phyloP scores from a whole-genome alignment of 2,113 vertebrate genomes.

The Accipiter cooperii region DNA sequence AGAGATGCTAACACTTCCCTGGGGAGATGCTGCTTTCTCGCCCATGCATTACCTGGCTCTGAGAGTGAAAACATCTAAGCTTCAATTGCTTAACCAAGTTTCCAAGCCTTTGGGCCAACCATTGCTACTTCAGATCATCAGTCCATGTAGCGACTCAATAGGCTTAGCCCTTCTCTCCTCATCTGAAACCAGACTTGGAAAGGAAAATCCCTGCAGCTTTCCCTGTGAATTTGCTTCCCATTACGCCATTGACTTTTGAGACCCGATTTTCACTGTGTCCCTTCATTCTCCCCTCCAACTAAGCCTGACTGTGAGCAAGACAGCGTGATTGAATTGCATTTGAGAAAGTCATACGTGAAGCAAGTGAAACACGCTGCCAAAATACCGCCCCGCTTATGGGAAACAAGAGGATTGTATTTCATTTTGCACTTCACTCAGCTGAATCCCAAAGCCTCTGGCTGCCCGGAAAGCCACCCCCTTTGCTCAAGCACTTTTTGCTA shows the following conservation, averaged over 20 bases:
- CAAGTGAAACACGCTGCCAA: neutral
- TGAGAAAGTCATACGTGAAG: neutral
- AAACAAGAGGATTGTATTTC: conserved; percentile 1
- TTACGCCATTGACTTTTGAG: neutral
- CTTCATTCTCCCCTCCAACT: neutral
- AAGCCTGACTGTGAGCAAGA: neutral
- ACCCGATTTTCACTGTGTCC: neutral
- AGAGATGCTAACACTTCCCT: neutral
- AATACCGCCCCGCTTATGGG: neutral
- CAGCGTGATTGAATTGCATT: neutral
- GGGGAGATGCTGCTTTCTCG: neutral
- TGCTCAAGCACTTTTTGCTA: neutral
- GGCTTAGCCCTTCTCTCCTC: neutral
- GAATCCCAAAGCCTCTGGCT: neutral
- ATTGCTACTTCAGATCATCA: neutral
- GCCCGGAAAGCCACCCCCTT: neutral
- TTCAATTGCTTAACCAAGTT: neutral
- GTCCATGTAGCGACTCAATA: neutral
- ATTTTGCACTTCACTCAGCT: neutral
- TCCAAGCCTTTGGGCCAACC: neutral
- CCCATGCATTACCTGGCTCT: neutral
- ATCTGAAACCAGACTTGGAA: neutral
- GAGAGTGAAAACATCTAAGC: neutral
- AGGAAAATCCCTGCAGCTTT: conserved; percentile 2
- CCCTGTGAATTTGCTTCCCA: neutral